Conservation (phyloP, 2,113 vertebrate species). For the Noctilio leporinus region DNA sequence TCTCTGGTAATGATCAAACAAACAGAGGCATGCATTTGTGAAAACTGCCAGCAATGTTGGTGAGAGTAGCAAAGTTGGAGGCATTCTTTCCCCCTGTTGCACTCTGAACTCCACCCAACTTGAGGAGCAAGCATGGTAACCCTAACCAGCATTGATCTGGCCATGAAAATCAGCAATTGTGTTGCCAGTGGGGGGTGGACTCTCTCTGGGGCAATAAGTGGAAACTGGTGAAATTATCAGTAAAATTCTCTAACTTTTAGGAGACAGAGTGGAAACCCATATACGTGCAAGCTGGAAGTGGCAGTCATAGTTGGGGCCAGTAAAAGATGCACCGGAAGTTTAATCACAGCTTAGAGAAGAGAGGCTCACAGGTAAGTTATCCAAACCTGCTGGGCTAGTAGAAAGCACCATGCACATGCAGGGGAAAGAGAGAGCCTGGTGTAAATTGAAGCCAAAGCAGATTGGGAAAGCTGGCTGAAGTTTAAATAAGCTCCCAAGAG, state of each 20-base stretch:
- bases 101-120: background rate
- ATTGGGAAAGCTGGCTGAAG: background rate
- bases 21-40: background rate
- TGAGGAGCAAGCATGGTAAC: background rate
- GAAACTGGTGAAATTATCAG: background rate
- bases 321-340: background rate
- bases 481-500: background rate
- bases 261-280: background rate
- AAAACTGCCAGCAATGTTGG: background rate
- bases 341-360: background rate
- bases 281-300: background rate
- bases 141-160: background rate
- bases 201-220: background rate
- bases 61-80: background rate
- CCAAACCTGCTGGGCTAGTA: background rate
- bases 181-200: rapidly evolving
- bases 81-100: background rate
- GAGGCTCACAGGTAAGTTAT: background rate
- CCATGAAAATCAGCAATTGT: background rate
- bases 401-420: background rate
- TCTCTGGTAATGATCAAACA: background rate
- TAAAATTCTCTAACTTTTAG: background rate
- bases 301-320: background rate
- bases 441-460: background rate
- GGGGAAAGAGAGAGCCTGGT: background rate